A percentile compares a stretch with the other conserved stretches of the same genome.
These are phyloP conservation scores for Dallia pectoralis DNA, from an alignment of 2,797 vertebrate genomes.

Conservation along the genomic window DNA sequence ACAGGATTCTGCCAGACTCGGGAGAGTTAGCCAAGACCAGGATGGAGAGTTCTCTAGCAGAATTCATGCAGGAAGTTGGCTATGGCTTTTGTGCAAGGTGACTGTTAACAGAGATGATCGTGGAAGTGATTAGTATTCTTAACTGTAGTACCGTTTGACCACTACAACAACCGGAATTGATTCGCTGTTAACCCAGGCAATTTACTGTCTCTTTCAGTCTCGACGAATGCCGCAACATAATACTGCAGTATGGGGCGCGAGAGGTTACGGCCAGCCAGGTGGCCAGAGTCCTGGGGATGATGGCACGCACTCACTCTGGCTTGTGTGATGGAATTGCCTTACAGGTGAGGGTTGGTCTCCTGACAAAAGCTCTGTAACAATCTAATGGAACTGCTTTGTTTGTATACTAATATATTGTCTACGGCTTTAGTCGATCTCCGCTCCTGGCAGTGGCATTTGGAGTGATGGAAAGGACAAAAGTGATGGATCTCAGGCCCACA, in stretches of 20 bases:
- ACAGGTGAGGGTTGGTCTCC: slow-evolving; percentile 75
- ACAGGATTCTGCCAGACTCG: slow-evolving; percentile 99
- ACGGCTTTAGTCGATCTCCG: slow-evolving; percentile 86
- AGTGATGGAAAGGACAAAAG: slow-evolving; percentile 99
- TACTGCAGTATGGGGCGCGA: slow-evolving; percentile 94
- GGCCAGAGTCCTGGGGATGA: slow-evolving; percentile 97
- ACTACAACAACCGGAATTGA: background rate
- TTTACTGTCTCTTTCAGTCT: slow-evolving; percentile 68
- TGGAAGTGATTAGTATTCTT: background rate
- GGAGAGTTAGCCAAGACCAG: slow-evolving; percentile 99
- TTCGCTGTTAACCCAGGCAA: background rate
- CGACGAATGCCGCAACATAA: slow-evolving; percentile 99
- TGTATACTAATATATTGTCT: slow-evolving; percentile 14
- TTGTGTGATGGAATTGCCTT: slow-evolving; percentile 93
- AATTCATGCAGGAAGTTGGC: slow-evolving; percentile 99
- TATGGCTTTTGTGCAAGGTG: slow-evolving; percentile 99
- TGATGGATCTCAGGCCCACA: slow-evolving; percentile 92
- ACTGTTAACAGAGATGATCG: slow-evolving; percentile 8
- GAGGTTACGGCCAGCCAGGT: slow-evolving; percentile 98
- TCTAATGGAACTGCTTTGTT: background rate
- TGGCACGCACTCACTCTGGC: slow-evolving; percentile 97
- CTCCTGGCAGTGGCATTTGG: slow-evolving; percentile 98
- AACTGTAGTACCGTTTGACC: background rate
- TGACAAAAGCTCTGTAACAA: background rate
- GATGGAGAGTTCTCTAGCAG: slow-evolving; percentile 99